These are phyloP conservation scores for Geodia barretti DNA, from an alignment of 37 sponge, comb jelly and placozoan species.

Conservation along the genomic window DNA sequence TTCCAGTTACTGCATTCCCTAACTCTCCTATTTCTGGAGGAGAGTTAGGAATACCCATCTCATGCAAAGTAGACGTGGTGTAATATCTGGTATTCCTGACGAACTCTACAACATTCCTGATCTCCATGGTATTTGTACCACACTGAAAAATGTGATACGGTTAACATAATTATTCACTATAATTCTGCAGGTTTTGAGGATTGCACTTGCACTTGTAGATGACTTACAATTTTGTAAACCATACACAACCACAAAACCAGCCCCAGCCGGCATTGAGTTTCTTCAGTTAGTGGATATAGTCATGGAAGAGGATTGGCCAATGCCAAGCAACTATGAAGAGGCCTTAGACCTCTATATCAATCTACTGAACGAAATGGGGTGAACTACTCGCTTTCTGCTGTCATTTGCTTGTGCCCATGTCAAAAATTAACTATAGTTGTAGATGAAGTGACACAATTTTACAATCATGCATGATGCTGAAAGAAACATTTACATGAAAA, in stretches of 20 bases:
- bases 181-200: neutral
- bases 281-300: neutral
- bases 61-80: neutral
- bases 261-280: neutral
- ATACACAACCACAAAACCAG: neutral
- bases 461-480: too few species aligned
- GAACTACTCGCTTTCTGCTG: too few species aligned
- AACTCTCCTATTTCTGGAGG: too few species aligned
- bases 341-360: neutral
- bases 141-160: neutral
- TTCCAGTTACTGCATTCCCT: neutral
- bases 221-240: neutral
- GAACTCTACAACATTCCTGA: constrained; percentile 6
- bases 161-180: neutral
- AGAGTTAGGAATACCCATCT: neutral
- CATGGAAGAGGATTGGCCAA: neutral
- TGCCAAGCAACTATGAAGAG: neutral
- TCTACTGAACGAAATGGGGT: neutral
- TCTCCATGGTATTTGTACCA: neutral
- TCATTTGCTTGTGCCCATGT: too few species aligned
- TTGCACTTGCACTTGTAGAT: neutral
- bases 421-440: too few species aligned
- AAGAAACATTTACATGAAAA: too few species aligned
- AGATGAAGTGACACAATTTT: too few species aligned
- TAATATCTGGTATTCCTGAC: neutral